A percentile compares a stretch with the other conserved stretches of the same genome.
These are phyloP conservation scores for Heliconius eleuchia DNA, from an alignment of 1,140 invertebrate species.

Conservation along the genomic window DNA sequence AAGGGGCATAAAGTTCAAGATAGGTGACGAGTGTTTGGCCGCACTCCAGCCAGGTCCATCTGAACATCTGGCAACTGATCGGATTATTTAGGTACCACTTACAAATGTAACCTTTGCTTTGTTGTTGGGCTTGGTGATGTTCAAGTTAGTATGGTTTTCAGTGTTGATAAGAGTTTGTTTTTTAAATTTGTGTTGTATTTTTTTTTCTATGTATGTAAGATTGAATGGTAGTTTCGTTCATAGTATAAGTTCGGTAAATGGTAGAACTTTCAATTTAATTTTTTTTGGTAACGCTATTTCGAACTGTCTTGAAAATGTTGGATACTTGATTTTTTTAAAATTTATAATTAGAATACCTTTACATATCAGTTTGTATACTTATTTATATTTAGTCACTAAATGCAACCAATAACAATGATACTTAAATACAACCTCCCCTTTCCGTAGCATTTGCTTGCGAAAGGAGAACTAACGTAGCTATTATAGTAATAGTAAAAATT, in stretches of 20 bases:
- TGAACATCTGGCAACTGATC: slow-evolving; percentile 20
- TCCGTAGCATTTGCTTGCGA: not conserved
- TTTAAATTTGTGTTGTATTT: too few species aligned
- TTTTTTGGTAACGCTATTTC: not conserved
- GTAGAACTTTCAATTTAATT: too few species aligned
- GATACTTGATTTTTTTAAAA: too few species aligned
- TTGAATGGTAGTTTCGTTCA: not conserved
- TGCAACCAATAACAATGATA: not conserved
- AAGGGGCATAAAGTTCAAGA: slow-evolving; percentile 32
- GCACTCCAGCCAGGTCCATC: slow-evolving; percentile 25
- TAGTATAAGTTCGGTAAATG: too few species aligned
- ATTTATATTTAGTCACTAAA: not conserved
- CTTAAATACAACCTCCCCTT: not conserved
- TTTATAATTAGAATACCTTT: too few species aligned
- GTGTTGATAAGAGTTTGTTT: not conserved
- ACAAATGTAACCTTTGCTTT: slow-evolving; percentile 14
- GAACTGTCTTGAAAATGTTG: too few species aligned
- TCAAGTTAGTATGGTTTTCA: not conserved
- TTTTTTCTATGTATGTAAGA: not conserved
- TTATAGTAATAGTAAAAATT: slow-evolving; percentile 9
- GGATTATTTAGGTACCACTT: slow-evolving; percentile 23
- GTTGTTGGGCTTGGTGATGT: not conserved
- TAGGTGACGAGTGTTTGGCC: slow-evolving; percentile 29
- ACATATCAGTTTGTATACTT: too few species aligned
- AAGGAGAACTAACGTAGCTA: not conserved